phyloP scores from a whole-genome alignment of 2,888 invertebrate genomes.

The Drosophila bunnanda region DNA sequence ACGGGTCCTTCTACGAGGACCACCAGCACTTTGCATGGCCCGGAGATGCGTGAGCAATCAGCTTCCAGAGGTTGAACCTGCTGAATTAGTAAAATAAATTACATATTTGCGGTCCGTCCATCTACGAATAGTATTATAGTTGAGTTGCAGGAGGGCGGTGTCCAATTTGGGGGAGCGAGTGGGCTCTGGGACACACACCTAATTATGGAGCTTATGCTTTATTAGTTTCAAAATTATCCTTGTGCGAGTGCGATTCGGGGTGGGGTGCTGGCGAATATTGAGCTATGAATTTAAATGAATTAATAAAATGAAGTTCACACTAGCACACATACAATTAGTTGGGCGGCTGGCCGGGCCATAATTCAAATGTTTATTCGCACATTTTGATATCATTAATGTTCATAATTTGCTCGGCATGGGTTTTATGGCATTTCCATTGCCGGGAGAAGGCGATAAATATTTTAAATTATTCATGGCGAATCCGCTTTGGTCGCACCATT shows the following conservation, averaged over 20 bases:
- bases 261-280: constrained; percentile 45
- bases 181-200: constrained; percentile 59
- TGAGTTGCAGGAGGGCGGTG: constrained; percentile 3
- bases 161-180: constrained; percentile 21
- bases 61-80: constrained; percentile 70
- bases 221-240: constrained; percentile 66
- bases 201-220: constrained; percentile 73
- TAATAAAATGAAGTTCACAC: constrained; percentile 71
- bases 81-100: constrained; percentile 78
- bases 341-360: constrained; percentile 45
- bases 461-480: constrained; percentile 41
- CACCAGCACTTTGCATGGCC: constrained; percentile 8
- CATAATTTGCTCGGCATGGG: constrained; percentile 51
- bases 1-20: constrained; percentile 8
- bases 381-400: constrained; percentile 72
- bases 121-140: constrained; percentile 8
- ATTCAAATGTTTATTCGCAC: constrained; percentile 68
- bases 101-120: constrained; percentile 53
- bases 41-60: constrained; percentile 53
- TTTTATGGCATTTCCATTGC: constrained; percentile 23
- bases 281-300: constrained; percentile 78
- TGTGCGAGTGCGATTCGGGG: constrained; percentile 12
- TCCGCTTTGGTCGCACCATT: constrained; percentile 25
- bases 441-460: constrained; percentile 34
- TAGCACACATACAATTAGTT: constrained; percentile 48